A percentile compares a stretch with the other conserved stretches of the same genome.
phyloP scores from a whole-genome alignment of 2,113 vertebrate species.

The Passer montanus region DNA sequence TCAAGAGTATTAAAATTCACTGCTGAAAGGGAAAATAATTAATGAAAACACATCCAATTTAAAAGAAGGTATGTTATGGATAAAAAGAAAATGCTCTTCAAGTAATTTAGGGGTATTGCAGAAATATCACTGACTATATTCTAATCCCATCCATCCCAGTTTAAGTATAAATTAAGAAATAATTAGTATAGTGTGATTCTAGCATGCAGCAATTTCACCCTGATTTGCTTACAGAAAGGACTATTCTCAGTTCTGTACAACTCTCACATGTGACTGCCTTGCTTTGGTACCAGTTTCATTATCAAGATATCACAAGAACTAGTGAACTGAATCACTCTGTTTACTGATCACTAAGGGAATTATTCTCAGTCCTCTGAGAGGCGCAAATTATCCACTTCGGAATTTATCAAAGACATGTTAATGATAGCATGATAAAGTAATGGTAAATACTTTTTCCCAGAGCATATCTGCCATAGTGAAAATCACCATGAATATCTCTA shows the following conservation, averaged over 20 bases:
- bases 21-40: background rate
- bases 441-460: background rate
- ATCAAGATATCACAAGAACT: background rate
- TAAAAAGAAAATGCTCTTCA: background rate
- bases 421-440: background rate
- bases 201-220: background rate
- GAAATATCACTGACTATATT: background rate
- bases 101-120: background rate
- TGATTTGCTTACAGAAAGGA: background rate
- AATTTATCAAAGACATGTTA: conserved; percentile 5
- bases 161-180: background rate
- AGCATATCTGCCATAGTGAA: background rate
- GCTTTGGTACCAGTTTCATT: background rate
- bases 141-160: background rate
- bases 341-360: conserved; percentile 9
- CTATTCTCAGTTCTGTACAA: background rate
- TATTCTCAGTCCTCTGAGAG: background rate
- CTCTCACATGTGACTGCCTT: background rate
- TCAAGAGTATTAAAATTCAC: background rate
- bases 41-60: background rate
- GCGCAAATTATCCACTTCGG: background rate
- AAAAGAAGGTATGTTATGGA: background rate
- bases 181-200: background rate
- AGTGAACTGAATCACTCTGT: background rate
- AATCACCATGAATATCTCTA: background rate